phyloP scores from a whole-genome alignment of 2,888 invertebrate genomes.

The Schrankia costaestrigalis region DNA sequence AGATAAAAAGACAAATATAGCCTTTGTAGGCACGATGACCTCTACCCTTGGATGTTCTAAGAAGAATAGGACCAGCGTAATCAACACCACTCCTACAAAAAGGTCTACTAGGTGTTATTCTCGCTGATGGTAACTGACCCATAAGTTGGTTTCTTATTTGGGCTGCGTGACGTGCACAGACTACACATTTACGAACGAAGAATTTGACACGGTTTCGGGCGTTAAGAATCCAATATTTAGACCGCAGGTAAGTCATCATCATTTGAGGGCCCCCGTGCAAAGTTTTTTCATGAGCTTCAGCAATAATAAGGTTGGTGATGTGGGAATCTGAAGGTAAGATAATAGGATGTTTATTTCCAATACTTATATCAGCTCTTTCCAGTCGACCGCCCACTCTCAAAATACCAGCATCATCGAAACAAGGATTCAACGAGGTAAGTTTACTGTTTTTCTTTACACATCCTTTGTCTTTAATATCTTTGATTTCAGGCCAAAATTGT shows the following conservation, averaged over 20 bases:
- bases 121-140: background rate
- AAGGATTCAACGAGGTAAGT: background rate
- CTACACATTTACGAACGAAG: background rate
- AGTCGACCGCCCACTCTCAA: background rate
- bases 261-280: background rate
- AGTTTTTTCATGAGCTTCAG: constrained; percentile 4
- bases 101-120: background rate
- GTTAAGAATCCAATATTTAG: background rate
- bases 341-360: background rate
- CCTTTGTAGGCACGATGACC: background rate
- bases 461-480: background rate
- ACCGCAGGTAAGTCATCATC: background rate
- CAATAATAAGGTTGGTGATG: constrained; percentile 1
- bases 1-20: too few species aligned
- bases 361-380: background rate
- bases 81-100: background rate
- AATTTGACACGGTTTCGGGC: background rate
- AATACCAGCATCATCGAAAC: background rate
- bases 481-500: background rate
- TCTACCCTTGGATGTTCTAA: background rate
- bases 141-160: background rate
- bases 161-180: background rate
- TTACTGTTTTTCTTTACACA: background rate
- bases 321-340: constrained; percentile 2
- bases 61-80: background rate